Conservation (phyloP, 2,113 vertebrate genomes). For the Hippocampus zosterae region DNA sequence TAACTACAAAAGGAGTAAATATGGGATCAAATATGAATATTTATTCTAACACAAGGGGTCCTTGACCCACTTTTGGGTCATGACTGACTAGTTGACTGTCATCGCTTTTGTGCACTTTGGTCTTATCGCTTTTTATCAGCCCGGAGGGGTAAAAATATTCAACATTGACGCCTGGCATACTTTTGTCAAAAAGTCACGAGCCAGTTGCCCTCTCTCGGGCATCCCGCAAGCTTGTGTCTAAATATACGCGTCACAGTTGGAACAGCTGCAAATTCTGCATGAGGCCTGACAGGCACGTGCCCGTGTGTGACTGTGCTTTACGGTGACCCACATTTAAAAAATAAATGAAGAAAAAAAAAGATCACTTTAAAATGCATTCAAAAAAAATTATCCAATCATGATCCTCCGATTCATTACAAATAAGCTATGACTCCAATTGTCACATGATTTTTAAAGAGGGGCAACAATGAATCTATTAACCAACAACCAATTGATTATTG, state of each 20-base stretch:
- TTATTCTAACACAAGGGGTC: background rate
- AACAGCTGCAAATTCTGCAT: conserved; percentile 57
- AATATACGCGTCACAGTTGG: conserved; percentile 59
- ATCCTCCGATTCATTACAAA: too few relatives aligned
- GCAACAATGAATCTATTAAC: too few relatives aligned
- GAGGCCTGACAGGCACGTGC: conserved; percentile 46
- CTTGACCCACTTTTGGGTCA: background rate
- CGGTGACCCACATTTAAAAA: conserved; percentile 16
- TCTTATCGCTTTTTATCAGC: conserved; percentile 3
- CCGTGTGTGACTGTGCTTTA: conserved; percentile 33
- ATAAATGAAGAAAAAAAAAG: background rate
- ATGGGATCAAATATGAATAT: too few relatives aligned
- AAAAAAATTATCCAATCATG: background rate
- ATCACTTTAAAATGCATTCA: background rate
- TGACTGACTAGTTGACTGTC: background rate
- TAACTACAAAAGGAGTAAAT: too few relatives aligned
- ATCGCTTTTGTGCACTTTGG: background rate
- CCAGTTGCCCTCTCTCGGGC: conserved; percentile 53
- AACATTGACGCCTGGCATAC: conserved; percentile 9
- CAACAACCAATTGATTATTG: too few relatives aligned
- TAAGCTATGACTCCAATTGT: too few relatives aligned
- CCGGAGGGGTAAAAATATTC: background rate
- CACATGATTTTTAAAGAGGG: too few relatives aligned
- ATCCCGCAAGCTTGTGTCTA: conserved; percentile 65
- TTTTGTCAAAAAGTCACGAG: conserved; percentile 60